A percentile compares a stretch with the other conserved stretches of the same genome.
Conservation (phyloP, 2,888 invertebrate genomes). For the Lepidochrysops patricia region DNA sequence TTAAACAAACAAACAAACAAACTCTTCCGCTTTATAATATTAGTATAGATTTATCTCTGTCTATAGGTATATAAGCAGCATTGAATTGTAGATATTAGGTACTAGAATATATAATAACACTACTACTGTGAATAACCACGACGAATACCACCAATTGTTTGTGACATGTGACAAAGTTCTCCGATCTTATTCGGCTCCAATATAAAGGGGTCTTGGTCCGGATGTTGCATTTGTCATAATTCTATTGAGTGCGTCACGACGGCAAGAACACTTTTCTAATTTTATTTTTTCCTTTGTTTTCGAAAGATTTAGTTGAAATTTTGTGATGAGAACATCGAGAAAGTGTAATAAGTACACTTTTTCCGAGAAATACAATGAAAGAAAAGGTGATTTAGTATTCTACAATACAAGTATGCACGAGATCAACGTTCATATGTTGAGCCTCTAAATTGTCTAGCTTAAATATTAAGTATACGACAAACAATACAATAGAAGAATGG, state of each 20-base stretch:
- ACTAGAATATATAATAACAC: no score
- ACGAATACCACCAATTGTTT: constrained; percentile 34
- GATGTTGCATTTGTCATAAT: constrained; percentile 60
- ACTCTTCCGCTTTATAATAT: no score
- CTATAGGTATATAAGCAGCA: no score
- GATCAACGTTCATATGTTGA: neutral
- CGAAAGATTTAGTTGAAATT: neutral
- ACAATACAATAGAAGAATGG: neutral
- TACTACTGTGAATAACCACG: neutral
- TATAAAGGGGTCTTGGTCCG: constrained; percentile 55
- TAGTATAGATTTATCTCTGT: no score
- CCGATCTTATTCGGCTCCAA: constrained; percentile 47
- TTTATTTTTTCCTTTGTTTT: neutral
- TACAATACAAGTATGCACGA: no score
- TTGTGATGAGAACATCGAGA: neutral
- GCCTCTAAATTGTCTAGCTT: neutral
- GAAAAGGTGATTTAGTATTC: no score
- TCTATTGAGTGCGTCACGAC: constrained; percentile 24
- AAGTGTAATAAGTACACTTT: no score
- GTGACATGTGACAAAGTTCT: constrained; percentile 51
- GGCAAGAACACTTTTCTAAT: constrained; percentile 13
- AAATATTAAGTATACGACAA: neutral
- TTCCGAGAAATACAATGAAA: no score
- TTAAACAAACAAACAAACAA: no score
- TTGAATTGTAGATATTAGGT: no score